Evolutionary conservation across 2,888 invertebrate genomes (phyloP).

Genomic region (Microctonus aethiopoides): DNA sequence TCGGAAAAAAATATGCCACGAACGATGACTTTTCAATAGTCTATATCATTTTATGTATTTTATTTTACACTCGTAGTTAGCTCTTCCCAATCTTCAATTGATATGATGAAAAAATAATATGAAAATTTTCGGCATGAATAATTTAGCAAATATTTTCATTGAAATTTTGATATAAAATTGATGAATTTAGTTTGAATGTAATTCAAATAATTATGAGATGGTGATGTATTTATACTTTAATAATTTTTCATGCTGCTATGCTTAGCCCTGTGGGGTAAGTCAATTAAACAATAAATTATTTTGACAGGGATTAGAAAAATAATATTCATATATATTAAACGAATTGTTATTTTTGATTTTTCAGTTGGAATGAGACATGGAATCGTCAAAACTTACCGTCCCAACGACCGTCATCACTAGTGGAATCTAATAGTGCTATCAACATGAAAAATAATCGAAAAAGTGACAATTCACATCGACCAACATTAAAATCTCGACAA

Average conservation of each 20-base stretch:
- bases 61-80: not conserved
- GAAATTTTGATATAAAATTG: not conserved
- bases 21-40: not conserved
- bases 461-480: conserved; percentile 48
- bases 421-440: conserved; percentile 49
- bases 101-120: not conserved
- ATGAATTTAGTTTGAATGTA: not conserved
- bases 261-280: conserved; percentile 72
- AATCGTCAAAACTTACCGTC: conserved; percentile 52
- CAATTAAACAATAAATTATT: conserved; percentile 30
- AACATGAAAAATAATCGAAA: conserved; percentile 46
- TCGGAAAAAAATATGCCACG: not conserved
- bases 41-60: not conserved
- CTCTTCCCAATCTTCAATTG: not conserved
- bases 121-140: not conserved
- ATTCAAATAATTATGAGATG: conserved; percentile 42
- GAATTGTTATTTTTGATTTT: conserved; percentile 31
- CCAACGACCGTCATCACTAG: conserved; percentile 51
- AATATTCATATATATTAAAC: not conserved
- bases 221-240: conserved; percentile 62
- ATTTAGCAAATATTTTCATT: not conserved
- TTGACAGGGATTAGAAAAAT: not conserved
- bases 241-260: conserved; percentile 70
- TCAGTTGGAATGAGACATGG: conserved; percentile 64
- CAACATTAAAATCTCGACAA: conserved; percentile 46